A percentile compares a stretch with the other conserved stretches of the same genome.
Evolutionary conservation across 2,888 invertebrate genomes (phyloP).

Genomic region (Marronus borbonicus): DNA sequence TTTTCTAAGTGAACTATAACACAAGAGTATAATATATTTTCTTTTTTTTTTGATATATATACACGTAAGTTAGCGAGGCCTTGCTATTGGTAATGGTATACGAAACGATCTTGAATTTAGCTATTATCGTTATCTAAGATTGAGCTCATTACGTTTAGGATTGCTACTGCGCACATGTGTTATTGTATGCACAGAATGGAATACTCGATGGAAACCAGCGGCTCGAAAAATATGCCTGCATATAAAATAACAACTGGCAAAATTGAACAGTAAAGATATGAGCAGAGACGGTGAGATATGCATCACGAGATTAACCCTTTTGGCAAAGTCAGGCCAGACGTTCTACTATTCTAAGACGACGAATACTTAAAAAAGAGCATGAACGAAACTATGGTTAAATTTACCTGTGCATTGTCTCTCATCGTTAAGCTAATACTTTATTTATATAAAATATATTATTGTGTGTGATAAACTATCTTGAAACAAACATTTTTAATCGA

Average conservation of each 20-base stretch:
- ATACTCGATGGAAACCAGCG: background rate
- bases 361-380: no score
- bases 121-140: background rate
- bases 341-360: background rate
- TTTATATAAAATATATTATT: background rate
- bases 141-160: background rate
- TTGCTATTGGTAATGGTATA: background rate
- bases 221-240: background rate
- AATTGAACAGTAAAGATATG: background rate
- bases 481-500: background rate
- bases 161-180: constrained; percentile 15
- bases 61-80: background rate
- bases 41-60: background rate
- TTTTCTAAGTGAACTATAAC: no score
- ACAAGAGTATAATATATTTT: no score
- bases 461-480: background rate
- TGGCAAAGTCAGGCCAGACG: background rate
- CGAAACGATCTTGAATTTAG: background rate
- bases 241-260: background rate
- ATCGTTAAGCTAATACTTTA: no score
- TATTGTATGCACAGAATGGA: background rate
- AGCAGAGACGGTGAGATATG: background rate
- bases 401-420: no score
- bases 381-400: no score
- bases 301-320: background rate